Evolutionary conservation across 2,797 vertebrate genomes (phyloP), one percentile per base, ranked within the genome.

Genomic region (Bufotes viridis): DNA sequence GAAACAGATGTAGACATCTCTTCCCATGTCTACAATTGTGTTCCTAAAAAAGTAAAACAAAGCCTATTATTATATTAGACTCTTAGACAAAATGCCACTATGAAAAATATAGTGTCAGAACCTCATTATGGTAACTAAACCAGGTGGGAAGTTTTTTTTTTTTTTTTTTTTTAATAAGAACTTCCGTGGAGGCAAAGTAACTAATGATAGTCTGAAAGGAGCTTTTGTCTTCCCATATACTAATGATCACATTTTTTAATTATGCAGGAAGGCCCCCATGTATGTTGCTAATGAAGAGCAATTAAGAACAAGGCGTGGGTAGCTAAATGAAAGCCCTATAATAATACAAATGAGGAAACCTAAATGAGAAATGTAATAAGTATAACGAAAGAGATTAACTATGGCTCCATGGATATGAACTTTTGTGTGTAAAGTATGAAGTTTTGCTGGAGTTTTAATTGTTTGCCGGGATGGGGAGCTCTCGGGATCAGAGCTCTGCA

Each of bases 271-370:
- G 93, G 93, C 92, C 94, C 93, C 94, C 93, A 88, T 94, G 95
- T 95, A 95, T 94, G 93, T 93, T 94, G 93, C 94, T 96, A 96
- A 96, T 96, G 95, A 95, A 95, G 94, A 96, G 95, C 95, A 96
- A 96, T 96, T 96, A 96, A 95, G 95, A 92, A 93, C 93, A 92
- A 94, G 93, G 94, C 94, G 91, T 95, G 93, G 94, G 94, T 94
- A 95, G 94, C 75, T 72, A 79, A 86, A 89, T 89, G 72, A 87
- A 82, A 82, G 85, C 78, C 95, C 94, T 94, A 93, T 90, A 91
- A 92, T 95, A 95, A 95, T 90, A 92, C 93, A 95, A 92, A 90
- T 93, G 93, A 95, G 92, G 91, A 95, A 89, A 94, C 95, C 95
- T 94, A 95, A 95, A 95, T 95, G 94, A 93, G 94, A 93, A 95